These are phyloP conservation scores for Liasis olivaceus DNA, from an alignment of 2,797 vertebrate species.

Conservation along the genomic window DNA sequence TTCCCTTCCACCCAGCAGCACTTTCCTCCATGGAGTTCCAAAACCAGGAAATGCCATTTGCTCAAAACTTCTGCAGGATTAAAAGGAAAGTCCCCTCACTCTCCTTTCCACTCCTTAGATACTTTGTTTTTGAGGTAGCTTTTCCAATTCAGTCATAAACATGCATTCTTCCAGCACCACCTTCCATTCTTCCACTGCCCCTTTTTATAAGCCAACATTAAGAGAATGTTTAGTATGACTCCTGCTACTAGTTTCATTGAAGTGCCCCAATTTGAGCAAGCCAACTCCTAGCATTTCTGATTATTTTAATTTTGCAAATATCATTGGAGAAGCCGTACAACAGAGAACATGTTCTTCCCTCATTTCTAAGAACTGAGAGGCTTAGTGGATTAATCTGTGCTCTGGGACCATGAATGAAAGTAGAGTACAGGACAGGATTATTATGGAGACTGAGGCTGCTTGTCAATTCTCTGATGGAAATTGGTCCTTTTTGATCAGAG, in stretches of 20 bases:
- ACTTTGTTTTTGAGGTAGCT: not conserved
- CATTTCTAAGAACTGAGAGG: slow-evolving; percentile 64
- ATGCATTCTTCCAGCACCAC: not conserved
- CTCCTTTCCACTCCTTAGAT: not conserved
- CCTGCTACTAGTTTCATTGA: slow-evolving; percentile 37
- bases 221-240: slow-evolving; percentile 21
- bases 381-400: slow-evolving; percentile 71
- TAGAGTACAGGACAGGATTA: slow-evolving; percentile 65
- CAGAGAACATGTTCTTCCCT: slow-evolving; percentile 63
- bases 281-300: slow-evolving; percentile 55
- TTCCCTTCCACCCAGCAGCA: not conserved
- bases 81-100: no score
- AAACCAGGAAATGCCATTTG: not conserved
- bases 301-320: slow-evolving; percentile 63
- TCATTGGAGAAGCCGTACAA: slow-evolving; percentile 57
- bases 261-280: slow-evolving; percentile 51
- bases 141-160: not conserved
- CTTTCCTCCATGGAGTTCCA: not conserved
- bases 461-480: slow-evolving; percentile 16
- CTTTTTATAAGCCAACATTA: slow-evolving; percentile 5
- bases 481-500: slow-evolving; percentile 14
- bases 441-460: slow-evolving; percentile 50
- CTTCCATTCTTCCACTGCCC: not conserved
- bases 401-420: slow-evolving; percentile 64
- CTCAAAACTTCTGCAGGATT: not conserved